phyloP scores from a whole-genome alignment of 2,888 invertebrate species.

The Aleiodes leptofemur region DNA sequence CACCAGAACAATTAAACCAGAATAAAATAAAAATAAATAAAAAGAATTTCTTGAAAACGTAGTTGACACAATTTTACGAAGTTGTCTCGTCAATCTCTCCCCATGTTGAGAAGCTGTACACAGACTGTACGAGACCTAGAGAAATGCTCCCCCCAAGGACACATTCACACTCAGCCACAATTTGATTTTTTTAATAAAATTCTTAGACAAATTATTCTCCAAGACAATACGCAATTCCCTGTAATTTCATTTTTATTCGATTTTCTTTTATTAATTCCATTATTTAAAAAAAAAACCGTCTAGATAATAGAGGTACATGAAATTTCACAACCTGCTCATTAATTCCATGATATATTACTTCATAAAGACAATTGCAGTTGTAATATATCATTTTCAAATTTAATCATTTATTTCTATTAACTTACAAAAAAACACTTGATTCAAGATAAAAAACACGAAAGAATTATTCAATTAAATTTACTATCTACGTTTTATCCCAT shows the following conservation, averaged over 20 bases:
- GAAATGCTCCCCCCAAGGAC: conserved; percentile 32
- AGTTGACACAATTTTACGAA: conserved; percentile 70
- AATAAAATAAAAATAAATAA: conserved; percentile 15
- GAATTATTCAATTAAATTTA: conserved; percentile 3
- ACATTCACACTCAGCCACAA: conserved; percentile 18
- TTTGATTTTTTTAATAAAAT: background rate
- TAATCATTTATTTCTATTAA: too few species aligned
- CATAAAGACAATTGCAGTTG: too few species aligned
- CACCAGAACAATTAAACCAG: conserved; percentile 1
- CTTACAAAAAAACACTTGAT: too few species aligned
- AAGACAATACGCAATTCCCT: background rate
- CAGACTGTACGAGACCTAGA: background rate
- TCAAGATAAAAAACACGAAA: too few species aligned
- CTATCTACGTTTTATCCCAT: too few species aligned
- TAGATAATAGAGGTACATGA: background rate
- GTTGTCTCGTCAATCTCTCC: conserved; percentile 71
- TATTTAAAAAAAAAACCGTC: background rate
- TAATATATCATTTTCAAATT: too few species aligned
- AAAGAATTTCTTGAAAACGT: conserved; percentile 61
- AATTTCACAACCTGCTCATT: conserved; percentile 6
- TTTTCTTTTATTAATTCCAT: conserved; percentile 3
- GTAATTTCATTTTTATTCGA: background rate
- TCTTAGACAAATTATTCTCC: background rate
- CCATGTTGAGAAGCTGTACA: conserved; percentile 67
- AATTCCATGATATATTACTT: background rate